Evolutionary conservation across 2,113 vertebrate genomes (phyloP).

Genomic region (Dolichotis patagonum): DNA sequence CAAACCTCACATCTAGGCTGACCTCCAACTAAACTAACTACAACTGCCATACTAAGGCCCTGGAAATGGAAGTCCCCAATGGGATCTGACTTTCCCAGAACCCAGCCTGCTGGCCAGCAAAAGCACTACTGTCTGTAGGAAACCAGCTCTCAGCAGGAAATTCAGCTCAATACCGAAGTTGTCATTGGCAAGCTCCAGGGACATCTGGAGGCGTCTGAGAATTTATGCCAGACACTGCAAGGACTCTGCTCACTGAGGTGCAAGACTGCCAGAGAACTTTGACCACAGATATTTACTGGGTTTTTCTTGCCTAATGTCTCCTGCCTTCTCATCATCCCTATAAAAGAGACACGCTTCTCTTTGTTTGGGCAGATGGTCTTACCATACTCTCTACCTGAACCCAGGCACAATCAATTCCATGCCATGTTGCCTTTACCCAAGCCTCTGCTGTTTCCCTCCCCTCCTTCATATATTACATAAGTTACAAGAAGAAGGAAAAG

Average conservation of each 20-base stretch:
- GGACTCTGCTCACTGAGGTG: background rate
- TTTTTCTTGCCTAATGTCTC: background rate
- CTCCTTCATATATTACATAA: background rate
- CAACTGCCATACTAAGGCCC: too few relatives aligned
- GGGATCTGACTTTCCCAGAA: too few relatives aligned
- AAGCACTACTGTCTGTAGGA: too few relatives aligned
- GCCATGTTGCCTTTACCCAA: background rate
- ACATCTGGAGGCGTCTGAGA: background rate
- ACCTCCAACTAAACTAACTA: background rate
- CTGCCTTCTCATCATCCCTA: too few relatives aligned
- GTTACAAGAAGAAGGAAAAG: background rate
- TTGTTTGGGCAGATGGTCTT: background rate
- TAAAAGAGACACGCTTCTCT: background rate
- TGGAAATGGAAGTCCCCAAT: too few relatives aligned
- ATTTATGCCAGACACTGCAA: background rate
- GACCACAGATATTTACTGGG: background rate
- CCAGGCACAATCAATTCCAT: background rate
- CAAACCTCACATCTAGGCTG: background rate
- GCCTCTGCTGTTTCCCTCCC: background rate
- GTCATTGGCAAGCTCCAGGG: too few relatives aligned
- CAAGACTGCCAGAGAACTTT: background rate
- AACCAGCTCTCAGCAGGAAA: background rate
- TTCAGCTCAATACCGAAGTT: background rate
- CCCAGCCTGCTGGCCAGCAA: too few relatives aligned
- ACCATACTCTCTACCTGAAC: background rate